phyloP scores from a whole-genome alignment of 2,888 invertebrate species.

The Nomada hirtipes region DNA sequence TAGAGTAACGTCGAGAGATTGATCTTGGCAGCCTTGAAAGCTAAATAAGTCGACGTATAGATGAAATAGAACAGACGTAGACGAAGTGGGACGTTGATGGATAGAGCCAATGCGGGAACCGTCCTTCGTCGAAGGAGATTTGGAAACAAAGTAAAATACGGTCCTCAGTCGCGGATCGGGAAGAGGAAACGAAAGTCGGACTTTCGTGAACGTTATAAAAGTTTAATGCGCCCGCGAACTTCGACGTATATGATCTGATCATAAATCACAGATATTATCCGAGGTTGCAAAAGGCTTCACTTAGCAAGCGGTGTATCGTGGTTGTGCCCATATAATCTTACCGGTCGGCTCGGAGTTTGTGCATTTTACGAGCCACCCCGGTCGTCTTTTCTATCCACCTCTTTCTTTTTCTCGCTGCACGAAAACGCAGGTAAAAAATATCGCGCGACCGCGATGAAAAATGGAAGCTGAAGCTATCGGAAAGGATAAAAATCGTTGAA shows the following conservation, averaged over 20 bases:
- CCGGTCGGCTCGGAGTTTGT: conserved; percentile 8
- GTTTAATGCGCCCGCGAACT: conserved; percentile 78
- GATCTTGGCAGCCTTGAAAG: conserved; percentile 32
- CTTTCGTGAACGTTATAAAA: conserved; percentile 75
- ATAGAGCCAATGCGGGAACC: conserved; percentile 56
- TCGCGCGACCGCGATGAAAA: conserved; percentile 3
- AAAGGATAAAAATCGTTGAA: conserved; percentile 10
- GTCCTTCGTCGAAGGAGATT: conserved; percentile 59
- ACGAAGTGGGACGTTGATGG: conserved; percentile 64
- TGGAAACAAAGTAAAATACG: conserved; percentile 58
- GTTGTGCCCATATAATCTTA: conserved; percentile 47
- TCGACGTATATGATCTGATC: conserved; percentile 79
- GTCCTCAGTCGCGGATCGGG: background rate
- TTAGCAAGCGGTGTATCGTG: conserved; percentile 49
- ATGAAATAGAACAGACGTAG: conserved; percentile 55
- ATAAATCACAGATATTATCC: conserved; percentile 78
- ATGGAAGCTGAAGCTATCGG: conserved; percentile 27
- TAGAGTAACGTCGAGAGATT: conserved; percentile 34
- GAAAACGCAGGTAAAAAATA: conserved; percentile 35
- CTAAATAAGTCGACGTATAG: conserved; percentile 47
- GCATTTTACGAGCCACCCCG: conserved; percentile 39
- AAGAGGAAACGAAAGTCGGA: conserved; percentile 48
- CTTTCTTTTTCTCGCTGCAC: background rate
- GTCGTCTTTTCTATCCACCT: background rate
- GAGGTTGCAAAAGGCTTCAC: conserved; percentile 60